phyloP scores from a whole-genome alignment of 2,888 invertebrate species.

The Drosophila phalerata region DNA sequence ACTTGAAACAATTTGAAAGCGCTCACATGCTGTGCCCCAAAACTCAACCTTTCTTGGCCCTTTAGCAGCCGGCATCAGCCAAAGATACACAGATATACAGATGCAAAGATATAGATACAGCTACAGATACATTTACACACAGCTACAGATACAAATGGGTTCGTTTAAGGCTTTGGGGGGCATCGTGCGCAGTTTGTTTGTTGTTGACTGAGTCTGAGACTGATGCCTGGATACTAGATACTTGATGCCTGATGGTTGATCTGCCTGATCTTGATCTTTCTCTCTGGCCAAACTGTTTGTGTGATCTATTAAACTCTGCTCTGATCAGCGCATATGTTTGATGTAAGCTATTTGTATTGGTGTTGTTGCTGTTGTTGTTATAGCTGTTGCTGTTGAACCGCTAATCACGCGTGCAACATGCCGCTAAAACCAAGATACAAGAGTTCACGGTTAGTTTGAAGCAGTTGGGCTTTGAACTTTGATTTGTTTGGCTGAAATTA shows the following conservation, averaged over 20 bases:
- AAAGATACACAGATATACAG: conserved; percentile 25
- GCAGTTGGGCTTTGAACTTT: conserved; percentile 38
- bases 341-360: conserved; percentile 45
- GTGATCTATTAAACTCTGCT: conserved; percentile 47
- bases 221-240: conserved; percentile 26
- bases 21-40: conserved; percentile 74
- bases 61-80: conserved; percentile 35
- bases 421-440: conserved; percentile 63
- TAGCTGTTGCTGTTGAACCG: conserved; percentile 41
- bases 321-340: conserved; percentile 76
- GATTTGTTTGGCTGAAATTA: conserved; percentile 49
- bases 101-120: conserved; percentile 12
- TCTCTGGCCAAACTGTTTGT: conserved; percentile 36
- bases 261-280: conserved; percentile 49
- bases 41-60: conserved; percentile 31
- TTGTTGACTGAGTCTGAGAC: conserved; percentile 29
- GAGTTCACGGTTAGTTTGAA: conserved; percentile 47
- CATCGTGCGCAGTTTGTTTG: conserved; percentile 40
- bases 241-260: conserved; percentile 49
- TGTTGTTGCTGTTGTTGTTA: conserved; percentile 20
- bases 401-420: conserved; percentile 79
- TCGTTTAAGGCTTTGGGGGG: conserved; percentile 34
- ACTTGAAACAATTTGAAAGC: conserved; percentile 82
- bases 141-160: conserved; percentile 27
- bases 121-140: conserved; percentile 19